Percentiles rank a stretch among this genome's conserved stretches.
These are phyloP conservation scores for Camelus bactrianus DNA, from an alignment of 2,113 vertebrate genomes.

Conservation along the genomic window DNA sequence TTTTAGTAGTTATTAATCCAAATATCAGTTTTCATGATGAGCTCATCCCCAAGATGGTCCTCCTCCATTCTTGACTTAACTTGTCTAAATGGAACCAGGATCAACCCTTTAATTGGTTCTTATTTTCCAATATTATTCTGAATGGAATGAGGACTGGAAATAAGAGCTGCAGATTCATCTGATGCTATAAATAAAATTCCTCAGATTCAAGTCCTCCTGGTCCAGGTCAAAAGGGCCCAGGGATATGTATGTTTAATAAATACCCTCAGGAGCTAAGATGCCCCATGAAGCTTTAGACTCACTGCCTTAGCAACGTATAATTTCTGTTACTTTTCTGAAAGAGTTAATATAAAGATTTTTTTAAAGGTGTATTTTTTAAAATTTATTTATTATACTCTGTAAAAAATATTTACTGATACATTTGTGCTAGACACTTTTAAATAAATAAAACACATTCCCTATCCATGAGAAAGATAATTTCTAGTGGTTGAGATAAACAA, in stretches of 20 bases:
- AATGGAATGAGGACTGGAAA: neutral
- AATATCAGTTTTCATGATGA: neutral
- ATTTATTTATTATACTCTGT: neutral
- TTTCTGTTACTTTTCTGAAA: neutral
- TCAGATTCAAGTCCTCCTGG: neutral
- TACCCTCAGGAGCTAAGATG: neutral
- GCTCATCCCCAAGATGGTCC: neutral
- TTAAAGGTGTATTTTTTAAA: neutral
- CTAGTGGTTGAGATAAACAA: neutral
- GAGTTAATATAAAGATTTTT: neutral
- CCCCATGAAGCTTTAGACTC: neutral
- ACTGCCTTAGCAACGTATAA: neutral
- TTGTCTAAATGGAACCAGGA: neutral
- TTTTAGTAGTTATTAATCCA: neutral
- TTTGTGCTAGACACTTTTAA: neutral
- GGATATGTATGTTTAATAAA: neutral
- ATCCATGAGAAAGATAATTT: neutral
- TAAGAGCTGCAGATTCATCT: neutral
- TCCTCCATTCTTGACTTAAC: neutral
- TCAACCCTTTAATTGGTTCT: neutral
- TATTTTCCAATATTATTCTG: neutral
- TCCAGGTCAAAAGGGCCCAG: neutral
- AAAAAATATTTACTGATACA: neutral
- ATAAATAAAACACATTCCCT: slow-evolving; percentile 3
- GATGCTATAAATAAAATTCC: neutral